Conservation (phyloP, 1,140 invertebrate species). For the Bombus confusus region DNA sequence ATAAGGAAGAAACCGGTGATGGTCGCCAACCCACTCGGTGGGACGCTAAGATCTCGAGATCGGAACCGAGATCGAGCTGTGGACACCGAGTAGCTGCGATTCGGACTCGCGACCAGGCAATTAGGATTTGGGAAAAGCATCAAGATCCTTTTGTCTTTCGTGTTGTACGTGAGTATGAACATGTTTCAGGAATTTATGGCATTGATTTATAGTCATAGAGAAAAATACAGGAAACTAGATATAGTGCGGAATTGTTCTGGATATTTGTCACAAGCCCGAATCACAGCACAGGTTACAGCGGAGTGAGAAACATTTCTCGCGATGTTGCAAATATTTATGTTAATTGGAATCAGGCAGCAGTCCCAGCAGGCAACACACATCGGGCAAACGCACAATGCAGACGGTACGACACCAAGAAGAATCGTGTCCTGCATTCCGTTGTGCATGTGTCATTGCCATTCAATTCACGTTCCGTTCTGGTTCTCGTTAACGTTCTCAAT, state of each 20-base stretch:
- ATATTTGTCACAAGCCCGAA: constrained; percentile 20
- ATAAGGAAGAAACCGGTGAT: constrained; percentile 42
- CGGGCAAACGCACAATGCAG: constrained; percentile 74
- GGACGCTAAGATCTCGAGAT: constrained; percentile 14
- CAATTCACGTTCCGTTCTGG: constrained; percentile 43
- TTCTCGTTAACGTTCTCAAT: constrained; percentile 61
- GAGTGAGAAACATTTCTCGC: constrained; percentile 34
- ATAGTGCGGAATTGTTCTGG: not conserved
- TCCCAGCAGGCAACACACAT: constrained; percentile 69
- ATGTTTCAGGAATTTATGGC: not conserved
- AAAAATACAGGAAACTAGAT: not conserved
- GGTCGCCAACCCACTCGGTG: constrained; percentile 38
- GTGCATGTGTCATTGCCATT: constrained; percentile 64
- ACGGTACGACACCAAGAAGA: constrained; percentile 79
- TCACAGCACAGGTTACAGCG: constrained; percentile 36
- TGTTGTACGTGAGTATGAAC: not conserved
- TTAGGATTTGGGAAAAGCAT: no score
- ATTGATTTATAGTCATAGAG: not conserved
- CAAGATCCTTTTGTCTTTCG: no score
- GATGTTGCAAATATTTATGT: constrained; percentile 33
- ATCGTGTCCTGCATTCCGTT: constrained; percentile 77
- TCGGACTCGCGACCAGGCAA: constrained; percentile 13
- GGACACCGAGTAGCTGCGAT: constrained; percentile 27
- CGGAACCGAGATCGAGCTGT: constrained; percentile 9
- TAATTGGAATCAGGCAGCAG: constrained; percentile 50